Evolutionary conservation across 2,888 invertebrate species (phyloP).

Genomic region (Cactoblastis cactorum): DNA sequence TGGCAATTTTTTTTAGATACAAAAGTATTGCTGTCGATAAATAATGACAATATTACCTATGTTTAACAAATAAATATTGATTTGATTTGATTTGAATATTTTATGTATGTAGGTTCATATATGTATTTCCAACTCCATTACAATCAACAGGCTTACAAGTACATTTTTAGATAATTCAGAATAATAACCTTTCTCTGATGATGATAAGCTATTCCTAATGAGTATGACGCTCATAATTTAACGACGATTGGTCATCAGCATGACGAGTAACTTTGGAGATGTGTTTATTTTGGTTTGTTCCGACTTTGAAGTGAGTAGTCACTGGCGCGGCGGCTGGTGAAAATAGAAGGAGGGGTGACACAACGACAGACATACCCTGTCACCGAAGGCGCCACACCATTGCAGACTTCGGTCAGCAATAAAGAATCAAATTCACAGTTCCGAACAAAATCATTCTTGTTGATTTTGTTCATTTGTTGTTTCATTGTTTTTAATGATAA

Average conservation of each 20-base stretch:
- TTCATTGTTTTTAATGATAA: too few relatives aligned
- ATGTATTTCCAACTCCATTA: too few relatives aligned
- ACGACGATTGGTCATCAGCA: conserved; percentile 15
- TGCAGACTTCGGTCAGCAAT: neutral
- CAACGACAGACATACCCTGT: conserved; percentile 20
- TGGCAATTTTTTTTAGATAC: too few relatives aligned
- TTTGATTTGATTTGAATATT: too few relatives aligned
- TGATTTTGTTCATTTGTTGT: neutral
- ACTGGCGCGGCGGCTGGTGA: conserved; percentile 56
- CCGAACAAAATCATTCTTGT: neutral
- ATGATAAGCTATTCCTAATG: neutral
- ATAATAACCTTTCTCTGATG: neutral
- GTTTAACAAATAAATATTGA: too few relatives aligned
- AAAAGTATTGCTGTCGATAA: too few relatives aligned
- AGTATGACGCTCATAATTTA: neutral
- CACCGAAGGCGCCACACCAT: conserved; percentile 31
- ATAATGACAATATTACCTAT: too few relatives aligned
- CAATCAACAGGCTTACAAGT: too few relatives aligned
- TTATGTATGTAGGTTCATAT: too few relatives aligned
- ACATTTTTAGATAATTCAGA: too few relatives aligned
- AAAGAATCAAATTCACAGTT: neutral
- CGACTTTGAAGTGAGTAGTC: conserved; percentile 36
- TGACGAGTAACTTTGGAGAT: conserved; percentile 22
- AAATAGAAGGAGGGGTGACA: conserved; percentile 69
- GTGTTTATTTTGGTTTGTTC: conserved; percentile 28